Conservation (phyloP, 2,888 invertebrate genomes). For the Eilema griseolum region DNA sequence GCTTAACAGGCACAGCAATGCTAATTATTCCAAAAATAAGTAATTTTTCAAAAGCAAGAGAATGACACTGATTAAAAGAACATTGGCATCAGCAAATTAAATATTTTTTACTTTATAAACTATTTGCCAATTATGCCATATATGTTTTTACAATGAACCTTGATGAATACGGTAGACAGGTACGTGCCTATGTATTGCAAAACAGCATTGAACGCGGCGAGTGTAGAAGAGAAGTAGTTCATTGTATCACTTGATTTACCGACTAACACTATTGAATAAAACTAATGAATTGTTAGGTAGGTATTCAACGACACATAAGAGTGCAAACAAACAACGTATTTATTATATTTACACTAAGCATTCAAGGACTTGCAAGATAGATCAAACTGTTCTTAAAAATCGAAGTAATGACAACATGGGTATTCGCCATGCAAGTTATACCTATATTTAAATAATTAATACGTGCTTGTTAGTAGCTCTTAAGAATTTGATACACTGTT, state of each 20-base stretch:
- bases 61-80: background rate
- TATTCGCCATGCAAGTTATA: constrained; percentile 27
- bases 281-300: background rate
- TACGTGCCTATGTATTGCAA: background rate
- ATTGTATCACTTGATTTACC: background rate
- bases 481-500: constrained; percentile 26
- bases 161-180: no score
- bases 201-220: background rate
- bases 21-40: no score
- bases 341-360: constrained; percentile 23
- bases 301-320: constrained; percentile 18
- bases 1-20: no score
- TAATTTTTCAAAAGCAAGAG: background rate
- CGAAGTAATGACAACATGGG: constrained; percentile 16
- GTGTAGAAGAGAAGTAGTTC: background rate
- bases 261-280: background rate
- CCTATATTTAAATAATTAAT: constrained; percentile 20
- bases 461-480: background rate
- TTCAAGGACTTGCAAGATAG: constrained; percentile 57
- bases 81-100: background rate
- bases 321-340: background rate
- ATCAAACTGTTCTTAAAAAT: constrained; percentile 33
- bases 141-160: background rate
- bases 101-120: background rate
- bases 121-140: background rate